These are phyloP conservation scores for Tricholauxania praeusta DNA, from an alignment of 2,888 invertebrate species.

Conservation along the genomic window DNA sequence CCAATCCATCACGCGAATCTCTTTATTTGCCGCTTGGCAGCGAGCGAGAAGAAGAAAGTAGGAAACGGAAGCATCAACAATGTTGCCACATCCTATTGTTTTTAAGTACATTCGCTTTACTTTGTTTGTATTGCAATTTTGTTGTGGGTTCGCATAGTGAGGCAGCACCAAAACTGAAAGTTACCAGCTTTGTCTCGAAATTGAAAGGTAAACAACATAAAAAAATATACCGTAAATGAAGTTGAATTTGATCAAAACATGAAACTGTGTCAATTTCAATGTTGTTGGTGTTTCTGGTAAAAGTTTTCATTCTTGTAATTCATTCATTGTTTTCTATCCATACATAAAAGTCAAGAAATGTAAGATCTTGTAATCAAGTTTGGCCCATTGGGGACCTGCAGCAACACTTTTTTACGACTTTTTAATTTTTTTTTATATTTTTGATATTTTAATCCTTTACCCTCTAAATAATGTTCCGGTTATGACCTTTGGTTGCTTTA, in stretches of 20 bases:
- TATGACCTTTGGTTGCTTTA: too few relatives aligned
- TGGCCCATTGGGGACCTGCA: too few relatives aligned
- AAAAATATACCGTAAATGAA: background rate
- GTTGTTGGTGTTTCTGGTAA: too few relatives aligned
- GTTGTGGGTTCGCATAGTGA: conserved; percentile 20
- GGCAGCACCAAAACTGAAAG: conserved; percentile 1
- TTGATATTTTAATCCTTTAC: too few relatives aligned
- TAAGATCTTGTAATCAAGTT: too few relatives aligned
- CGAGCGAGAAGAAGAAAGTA: conserved; percentile 39
- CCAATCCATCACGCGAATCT: conserved; percentile 60
- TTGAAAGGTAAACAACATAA: conserved; percentile 43
- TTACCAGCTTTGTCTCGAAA: conserved; percentile 33
- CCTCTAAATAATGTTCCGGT: too few relatives aligned
- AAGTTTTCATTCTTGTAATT: too few relatives aligned
- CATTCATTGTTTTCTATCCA: too few relatives aligned
- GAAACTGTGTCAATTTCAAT: background rate
- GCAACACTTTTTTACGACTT: too few relatives aligned
- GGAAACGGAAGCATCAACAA: conserved; percentile 49
- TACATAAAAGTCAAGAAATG: too few relatives aligned
- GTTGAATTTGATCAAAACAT: background rate
- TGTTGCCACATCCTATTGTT: conserved; percentile 21
- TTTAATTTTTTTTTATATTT: too few relatives aligned
- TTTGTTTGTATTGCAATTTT: conserved; percentile 12
- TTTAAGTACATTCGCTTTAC: background rate
- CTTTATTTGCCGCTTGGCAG: background rate